Evolutionary conservation across 2,888 invertebrate species (phyloP), one percentile per base, ranked within the genome.

Genomic region (Callyntrura sp.): DNA sequence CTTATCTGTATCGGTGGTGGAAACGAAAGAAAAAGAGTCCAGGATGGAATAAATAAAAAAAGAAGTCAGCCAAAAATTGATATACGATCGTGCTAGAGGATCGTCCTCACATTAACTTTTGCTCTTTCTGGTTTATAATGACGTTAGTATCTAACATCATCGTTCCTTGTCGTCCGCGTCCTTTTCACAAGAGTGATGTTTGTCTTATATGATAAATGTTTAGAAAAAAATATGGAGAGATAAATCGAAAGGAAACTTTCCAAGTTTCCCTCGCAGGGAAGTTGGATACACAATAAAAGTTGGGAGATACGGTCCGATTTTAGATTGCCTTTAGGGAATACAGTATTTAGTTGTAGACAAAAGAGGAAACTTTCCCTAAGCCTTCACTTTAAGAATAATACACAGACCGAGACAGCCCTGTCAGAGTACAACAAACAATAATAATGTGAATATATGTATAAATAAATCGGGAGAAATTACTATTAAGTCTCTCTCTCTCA

Each of bases 21-120:
- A 73, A 81, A 60, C 35, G 79, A 57, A 78, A 28, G 25, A 51
- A 78, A 55, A 25, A n/a, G 68, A 35, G 35, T 68, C 68, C 68
- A 68, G 68, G 35, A 35, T 35, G 35, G 35, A 68, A 68, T 35
- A 35, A 68, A 68, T 68, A 68, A 35, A 68, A 57, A 60, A 60
- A 60, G 68, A 12, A 68, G 68, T 35, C 35, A 68, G 68, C 68
- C 73, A 73, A 51, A 73, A 73, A 48, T 55, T 51, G 73, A 45
- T 73, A 14, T 25, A 73, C 20, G 45, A 23, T 51, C 23, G 73
- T 73, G 23, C 43, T 70, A 28, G 28, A 62, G 68, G 14, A 14
- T 70, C 45, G 23, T 73, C 73, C 5, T 48, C 28, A 28, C 48
- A 48, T 45, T 73, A 48, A 51, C n/a, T n/a, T 35, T 4, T 23